Conservation (phyloP, 1,140 invertebrate species). For the Neodiprion pinetum region DNA sequence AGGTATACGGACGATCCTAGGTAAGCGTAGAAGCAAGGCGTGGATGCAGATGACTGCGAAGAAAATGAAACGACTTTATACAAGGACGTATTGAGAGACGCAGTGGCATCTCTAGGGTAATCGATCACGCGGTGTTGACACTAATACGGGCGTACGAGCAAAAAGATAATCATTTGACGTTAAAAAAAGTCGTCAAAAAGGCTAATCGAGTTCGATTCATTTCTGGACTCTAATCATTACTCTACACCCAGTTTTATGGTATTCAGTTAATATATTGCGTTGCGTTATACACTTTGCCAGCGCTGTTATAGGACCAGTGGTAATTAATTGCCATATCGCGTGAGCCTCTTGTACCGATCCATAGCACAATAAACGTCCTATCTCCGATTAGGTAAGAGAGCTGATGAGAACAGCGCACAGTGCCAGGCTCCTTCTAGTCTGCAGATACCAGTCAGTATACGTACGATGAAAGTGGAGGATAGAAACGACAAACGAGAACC, state of each 20-base stretch:
- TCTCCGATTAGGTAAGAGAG: not conserved
- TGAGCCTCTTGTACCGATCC: not conserved
- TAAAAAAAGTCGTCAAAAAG: not conserved
- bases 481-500: not conserved
- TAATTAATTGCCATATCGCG: slow-evolving; percentile 5
- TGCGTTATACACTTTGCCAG: not conserved
- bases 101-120: not conserved
- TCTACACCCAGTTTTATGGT: not conserved
- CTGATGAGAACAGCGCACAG: no score
- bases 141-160: not conserved
- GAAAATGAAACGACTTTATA: not conserved
- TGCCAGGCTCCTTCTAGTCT: no score
- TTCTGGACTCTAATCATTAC: not conserved
- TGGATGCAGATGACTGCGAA: not conserved
- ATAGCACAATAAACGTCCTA: not conserved
- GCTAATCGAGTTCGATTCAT: slow-evolving; percentile 4
- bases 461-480: no score
- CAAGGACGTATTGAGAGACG: not conserved
- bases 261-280: not conserved
- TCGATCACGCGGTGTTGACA: slow-evolving; percentile 4
- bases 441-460: no score
- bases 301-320: not conserved
- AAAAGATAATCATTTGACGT: not conserved
- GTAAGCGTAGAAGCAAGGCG: not conserved
- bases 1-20: not conserved